A percentile compares a stretch with the other conserved stretches of the same genome.
These are phyloP conservation scores for Plectropomus leopardus DNA, from an alignment of 2,113 vertebrate genomes.

Conservation along the genomic window DNA sequence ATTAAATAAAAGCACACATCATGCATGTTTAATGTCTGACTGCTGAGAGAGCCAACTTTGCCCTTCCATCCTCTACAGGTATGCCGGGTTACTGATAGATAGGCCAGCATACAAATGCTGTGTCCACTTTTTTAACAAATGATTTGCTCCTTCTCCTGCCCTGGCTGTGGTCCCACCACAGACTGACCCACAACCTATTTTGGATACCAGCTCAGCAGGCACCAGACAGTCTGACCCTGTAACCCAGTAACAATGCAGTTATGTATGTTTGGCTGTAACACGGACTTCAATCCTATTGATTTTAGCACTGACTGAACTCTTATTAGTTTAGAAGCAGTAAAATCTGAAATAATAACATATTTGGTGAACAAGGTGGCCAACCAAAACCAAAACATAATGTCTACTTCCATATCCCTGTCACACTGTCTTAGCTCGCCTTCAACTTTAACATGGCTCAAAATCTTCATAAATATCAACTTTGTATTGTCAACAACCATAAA, in stretches of 20 bases:
- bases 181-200: slow-evolving; percentile 34
- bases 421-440: neutral
- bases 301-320: neutral
- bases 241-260: slow-evolving; percentile 16
- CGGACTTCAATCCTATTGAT: neutral
- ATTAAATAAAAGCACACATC: slow-evolving; percentile 85
- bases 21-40: slow-evolving; percentile 83
- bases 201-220: neutral
- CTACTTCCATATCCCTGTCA: neutral
- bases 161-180: slow-evolving; percentile 1
- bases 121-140: slow-evolving; percentile 20
- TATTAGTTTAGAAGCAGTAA: neutral
- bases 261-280: neutral
- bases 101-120: slow-evolving; percentile 25
- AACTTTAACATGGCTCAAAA: slow-evolving; percentile 13
- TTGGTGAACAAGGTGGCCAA: neutral
- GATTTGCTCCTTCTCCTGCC: neutral
- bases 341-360: neutral
- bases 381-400: neutral
- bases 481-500: slow-evolving; percentile 37
- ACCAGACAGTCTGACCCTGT: slow-evolving; percentile 13
- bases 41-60: slow-evolving; percentile 66
- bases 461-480: slow-evolving; percentile 25
- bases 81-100: slow-evolving; percentile 13
- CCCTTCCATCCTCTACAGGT: slow-evolving; percentile 63